Evolutionary conservation across 2,113 vertebrate genomes (phyloP), one percentile per base, ranked within the genome.

Genomic region (Bos indicus): DNA sequence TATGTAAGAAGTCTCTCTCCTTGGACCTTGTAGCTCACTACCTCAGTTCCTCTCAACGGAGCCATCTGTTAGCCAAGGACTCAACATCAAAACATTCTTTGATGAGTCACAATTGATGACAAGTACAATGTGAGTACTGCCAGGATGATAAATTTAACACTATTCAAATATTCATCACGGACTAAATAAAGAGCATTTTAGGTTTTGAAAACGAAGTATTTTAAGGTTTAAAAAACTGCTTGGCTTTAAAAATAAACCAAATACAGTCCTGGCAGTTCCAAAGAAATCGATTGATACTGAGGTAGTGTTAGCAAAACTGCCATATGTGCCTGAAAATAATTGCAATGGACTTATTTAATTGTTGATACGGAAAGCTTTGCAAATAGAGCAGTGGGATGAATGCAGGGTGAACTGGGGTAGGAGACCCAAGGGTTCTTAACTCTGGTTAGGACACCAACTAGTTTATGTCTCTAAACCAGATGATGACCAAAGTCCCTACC

Each of bases 81-180:
- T 97, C 88, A 83, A 14, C 95, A 97, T 92, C 97, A 98, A 97
- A 98, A 97, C 82, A 94, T 62, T 97, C 97, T 85, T 95, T 96
- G 43, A 97, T 89, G 97, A 98, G 96, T 92, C 98, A 98, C 98
- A 93, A 96, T 28, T 85, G 91, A 94, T 97, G 95, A 97, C 97
- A 94, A 96, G 90, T 78, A 92, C 17, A 81, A 97, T 89, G 92
- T 7, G 40, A 94, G 97, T 90, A 57, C 95, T 98, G 98, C 97
- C 98, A 98, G 92, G 54, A 96, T 15, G 90, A 98, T 15, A 93
- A 92, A 94, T 93, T 97, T 94, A 98, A 96, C 98, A 90, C 96
- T 95, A 86, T 88, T 98, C 98, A 97, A 98, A 97, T 98, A 98
- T 98, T 98, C 97, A 98, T 96, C 85, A 88, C 0, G 83, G 88